Evolutionary conservation across 2,113 vertebrate genomes (phyloP).

Genomic region (Myrmophylax atrothorax): DNA sequence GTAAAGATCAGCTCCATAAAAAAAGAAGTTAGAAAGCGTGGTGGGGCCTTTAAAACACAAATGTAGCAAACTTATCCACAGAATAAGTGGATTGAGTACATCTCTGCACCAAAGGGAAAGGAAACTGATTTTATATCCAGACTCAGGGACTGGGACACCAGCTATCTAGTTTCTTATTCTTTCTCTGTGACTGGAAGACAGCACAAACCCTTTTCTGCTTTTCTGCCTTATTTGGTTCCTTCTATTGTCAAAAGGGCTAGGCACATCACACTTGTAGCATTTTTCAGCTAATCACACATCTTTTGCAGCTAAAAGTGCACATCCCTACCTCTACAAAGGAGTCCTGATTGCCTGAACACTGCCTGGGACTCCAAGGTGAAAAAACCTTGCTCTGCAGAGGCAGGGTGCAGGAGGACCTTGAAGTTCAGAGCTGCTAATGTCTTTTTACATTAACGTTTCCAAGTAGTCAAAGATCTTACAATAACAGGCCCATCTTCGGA

Average conservation of each 20-base stretch:
- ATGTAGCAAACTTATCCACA: not conserved
- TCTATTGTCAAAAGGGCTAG: not conserved
- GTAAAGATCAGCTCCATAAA: not conserved
- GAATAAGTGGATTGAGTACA: not conserved
- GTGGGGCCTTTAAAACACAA: not conserved
- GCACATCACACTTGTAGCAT: rapidly evolving
- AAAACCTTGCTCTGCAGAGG: not conserved
- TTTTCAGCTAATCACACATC: not conserved
- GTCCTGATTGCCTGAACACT: not conserved
- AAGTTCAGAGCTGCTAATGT: not conserved
- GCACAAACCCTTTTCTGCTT: not conserved
- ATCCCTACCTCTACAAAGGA: not conserved
- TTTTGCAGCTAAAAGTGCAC: not conserved
- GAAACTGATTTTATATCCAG: not conserved
- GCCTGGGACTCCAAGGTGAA: not conserved
- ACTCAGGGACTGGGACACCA: not conserved
- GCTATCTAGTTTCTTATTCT: not conserved
- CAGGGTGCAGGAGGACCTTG: not conserved
- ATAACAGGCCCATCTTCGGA: not conserved
- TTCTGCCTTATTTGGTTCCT: not conserved
- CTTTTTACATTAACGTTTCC: not conserved
- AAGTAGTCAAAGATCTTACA: not conserved
- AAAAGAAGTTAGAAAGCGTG: not conserved
- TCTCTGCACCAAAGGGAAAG: not conserved
- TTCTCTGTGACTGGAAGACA: not conserved